Evolutionary conservation across 2,113 vertebrate species (phyloP), one percentile per base, ranked within the genome.

Genomic region (Upupa epops): DNA sequence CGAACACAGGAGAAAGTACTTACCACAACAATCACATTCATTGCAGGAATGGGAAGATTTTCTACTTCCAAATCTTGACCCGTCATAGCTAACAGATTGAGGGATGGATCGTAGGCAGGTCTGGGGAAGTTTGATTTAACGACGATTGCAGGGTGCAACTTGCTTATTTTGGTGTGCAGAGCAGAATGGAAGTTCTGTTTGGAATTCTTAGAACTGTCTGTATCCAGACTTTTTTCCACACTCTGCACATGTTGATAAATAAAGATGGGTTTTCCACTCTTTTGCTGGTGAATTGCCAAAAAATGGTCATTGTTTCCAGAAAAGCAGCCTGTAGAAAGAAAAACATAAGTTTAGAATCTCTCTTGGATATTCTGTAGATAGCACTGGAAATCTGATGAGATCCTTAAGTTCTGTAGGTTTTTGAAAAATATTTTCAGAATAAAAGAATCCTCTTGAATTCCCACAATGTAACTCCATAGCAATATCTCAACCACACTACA

Each of bases 11-110:
- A 83, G 52, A 49, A 60, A 40, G 8, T 58, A 98, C 98, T 98
- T 95, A 98, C 98, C 97, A 98, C 97, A 86, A 98, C 92, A 72
- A 98, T 98, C 31, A 98, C 93, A 82, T 97, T 97, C 0, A 92
- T 92, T 92, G 97, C 89, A 72, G 98, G 97, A 88, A 98, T 49
- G 13, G 97, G 97, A 72, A 97, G 97, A 40, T 98, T 98, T 97
- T 98, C 98, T 63, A 98, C 97, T 95, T 98, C 97, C 78, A 97
- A 77, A 81, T 98, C 97, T 91, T 97, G 94, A 85, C 96, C 97
- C 65, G 96, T 92, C 88, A 96, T 74, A 32, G 97, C 97, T 93
- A 98, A 76, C 26, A 98, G 92, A 88, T 98, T 96, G 78, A 98
- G 92, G 32, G 97, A 97, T 12, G 97, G 96, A 29, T 98, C 96